Percentiles rank a stretch among this genome's conserved stretches.
Evolutionary conservation across 64 coral and sea anemone species (phyloP).

Genomic region (Montipora capricornis): DNA sequence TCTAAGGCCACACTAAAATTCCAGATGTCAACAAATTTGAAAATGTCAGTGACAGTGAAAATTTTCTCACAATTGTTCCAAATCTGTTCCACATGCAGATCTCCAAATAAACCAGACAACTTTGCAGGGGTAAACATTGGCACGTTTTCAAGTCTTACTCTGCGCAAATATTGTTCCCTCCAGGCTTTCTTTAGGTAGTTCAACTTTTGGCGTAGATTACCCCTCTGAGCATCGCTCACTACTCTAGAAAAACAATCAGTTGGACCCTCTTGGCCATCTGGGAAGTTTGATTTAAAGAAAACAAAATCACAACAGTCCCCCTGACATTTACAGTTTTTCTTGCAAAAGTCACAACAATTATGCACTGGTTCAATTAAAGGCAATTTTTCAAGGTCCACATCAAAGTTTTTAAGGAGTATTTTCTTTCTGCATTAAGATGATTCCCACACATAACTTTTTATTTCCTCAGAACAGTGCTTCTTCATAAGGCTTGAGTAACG

Average conservation of each 20-base stretch:
- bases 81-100: conserved; percentile 22
- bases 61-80: background rate
- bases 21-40: conserved; percentile 76
- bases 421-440: too few species aligned
- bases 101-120: conserved; percentile 31
- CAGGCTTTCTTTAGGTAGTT: background rate
- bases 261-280: background rate
- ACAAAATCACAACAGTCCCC: conserved; percentile 20
- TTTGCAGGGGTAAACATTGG: conserved; percentile 24
- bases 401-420: background rate
- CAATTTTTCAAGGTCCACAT: background rate
- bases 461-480: conserved; percentile 40
- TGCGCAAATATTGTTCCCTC: background rate
- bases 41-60: conserved; percentile 17
- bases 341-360: conserved; percentile 1
- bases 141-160: background rate
- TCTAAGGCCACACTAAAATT: conserved; percentile 24
- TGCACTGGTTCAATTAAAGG: background rate
- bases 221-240: background rate
- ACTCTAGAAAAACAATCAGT: background rate
- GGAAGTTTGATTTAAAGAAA: background rate
- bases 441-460: background rate
- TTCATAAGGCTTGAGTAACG: conserved; percentile 39
- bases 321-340: conserved; percentile 9
- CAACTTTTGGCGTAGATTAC: background rate